phyloP scores from a whole-genome alignment of 1,140 invertebrate species.

The Dolichoris vasculosae region DNA sequence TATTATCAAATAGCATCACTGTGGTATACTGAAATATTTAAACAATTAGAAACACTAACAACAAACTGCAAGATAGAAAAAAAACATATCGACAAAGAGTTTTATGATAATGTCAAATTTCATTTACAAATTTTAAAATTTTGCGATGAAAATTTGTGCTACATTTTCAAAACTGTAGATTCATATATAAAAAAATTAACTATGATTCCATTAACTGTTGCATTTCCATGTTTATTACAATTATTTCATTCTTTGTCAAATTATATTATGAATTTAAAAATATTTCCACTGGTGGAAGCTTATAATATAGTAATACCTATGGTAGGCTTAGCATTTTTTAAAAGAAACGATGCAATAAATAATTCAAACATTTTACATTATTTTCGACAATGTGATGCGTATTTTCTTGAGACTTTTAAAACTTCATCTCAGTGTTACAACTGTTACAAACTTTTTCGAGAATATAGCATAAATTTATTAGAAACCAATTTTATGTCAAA shows the following conservation, averaged over 20 bases:
- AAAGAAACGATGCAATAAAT: slow-evolving; percentile 50
- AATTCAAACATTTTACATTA: slow-evolving; percentile 27
- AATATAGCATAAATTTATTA: slow-evolving; percentile 54
- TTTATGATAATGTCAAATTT: slow-evolving; percentile 18
- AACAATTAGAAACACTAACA: slow-evolving; percentile 33
- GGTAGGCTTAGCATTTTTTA: slow-evolving; percentile 41
- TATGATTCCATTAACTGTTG: not conserved
- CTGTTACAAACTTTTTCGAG: slow-evolving; percentile 54
- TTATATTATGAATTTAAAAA: slow-evolving; percentile 31
- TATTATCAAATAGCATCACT: slow-evolving; percentile 45
- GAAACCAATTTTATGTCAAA: slow-evolving; percentile 52
- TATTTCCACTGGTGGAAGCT: slow-evolving; percentile 14
- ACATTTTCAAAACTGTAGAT: slow-evolving; percentile 25
- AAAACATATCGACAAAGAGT: slow-evolving; percentile 1
- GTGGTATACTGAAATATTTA: slow-evolving; percentile 42
- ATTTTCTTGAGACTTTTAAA: slow-evolving; percentile 48
- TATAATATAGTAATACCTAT: slow-evolving; percentile 29
- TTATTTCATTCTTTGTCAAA: slow-evolving; percentile 27
- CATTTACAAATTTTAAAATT: slow-evolving; percentile 33
- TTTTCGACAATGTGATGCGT: slow-evolving; percentile 33
- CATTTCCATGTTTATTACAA: slow-evolving; percentile 3
- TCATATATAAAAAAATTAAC: slow-evolving; percentile 34
- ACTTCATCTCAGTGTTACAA: slow-evolving; percentile 50
- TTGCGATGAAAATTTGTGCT: slow-evolving; percentile 29
- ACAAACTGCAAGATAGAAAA: not conserved